phyloP scores from a whole-genome alignment of 2,113 vertebrate genomes.

The Tragelaphus buxtoni region DNA sequence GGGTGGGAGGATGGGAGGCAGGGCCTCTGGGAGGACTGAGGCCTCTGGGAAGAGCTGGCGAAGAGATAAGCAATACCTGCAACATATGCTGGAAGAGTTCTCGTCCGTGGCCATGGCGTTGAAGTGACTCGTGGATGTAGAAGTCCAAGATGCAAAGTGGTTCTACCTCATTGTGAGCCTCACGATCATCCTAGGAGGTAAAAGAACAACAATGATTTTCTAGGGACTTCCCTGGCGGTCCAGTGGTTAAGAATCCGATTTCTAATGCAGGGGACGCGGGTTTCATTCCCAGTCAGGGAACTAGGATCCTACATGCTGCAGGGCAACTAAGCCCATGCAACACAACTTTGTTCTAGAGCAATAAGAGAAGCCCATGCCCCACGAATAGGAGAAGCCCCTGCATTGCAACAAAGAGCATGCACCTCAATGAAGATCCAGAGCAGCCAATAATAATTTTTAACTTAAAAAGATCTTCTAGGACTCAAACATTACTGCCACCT shows the following conservation, averaged over 20 bases:
- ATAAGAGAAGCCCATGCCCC: neutral
- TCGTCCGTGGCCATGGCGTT: conserved; percentile 89
- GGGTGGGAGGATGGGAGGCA: neutral
- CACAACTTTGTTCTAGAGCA: neutral
- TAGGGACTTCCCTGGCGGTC: neutral
- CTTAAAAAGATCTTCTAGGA: neutral
- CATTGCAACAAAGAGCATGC: neutral
- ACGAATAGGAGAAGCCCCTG: neutral
- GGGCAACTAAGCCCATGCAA: neutral
- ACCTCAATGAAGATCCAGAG: neutral
- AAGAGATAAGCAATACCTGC: conserved; percentile 77
- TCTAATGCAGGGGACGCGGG: neutral
- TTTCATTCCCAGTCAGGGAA: neutral
- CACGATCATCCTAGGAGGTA: conserved; percentile 83
- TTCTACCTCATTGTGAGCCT: conserved; percentile 89
- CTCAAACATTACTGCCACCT: neutral
- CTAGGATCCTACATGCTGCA: neutral
- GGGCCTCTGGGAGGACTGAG: neutral
- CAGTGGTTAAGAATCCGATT: neutral
- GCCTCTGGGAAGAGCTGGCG: neutral
- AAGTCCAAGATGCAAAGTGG: conserved; percentile 92
- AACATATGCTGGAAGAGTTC: conserved; percentile 91
- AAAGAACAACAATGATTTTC: neutral
- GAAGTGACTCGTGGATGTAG: conserved; percentile 88
- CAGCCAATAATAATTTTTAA: neutral